Evolutionary conservation across 1,140 invertebrate species (phyloP), one percentile per base, ranked within the genome.

Genomic region (Forficula auricularia): DNA sequence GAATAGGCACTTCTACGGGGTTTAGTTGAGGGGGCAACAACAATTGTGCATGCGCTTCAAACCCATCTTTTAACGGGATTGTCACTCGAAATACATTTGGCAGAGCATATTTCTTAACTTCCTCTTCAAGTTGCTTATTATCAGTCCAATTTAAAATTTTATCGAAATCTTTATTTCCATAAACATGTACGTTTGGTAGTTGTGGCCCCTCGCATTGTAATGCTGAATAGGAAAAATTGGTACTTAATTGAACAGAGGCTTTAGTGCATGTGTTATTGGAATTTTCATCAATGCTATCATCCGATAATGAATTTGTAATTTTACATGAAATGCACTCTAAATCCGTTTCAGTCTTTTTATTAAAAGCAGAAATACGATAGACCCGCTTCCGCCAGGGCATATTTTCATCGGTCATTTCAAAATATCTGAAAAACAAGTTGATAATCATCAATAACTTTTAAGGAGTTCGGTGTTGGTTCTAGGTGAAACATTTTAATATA

Each of bases 371-470:
- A 3, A 27, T 42, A 37, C 14, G 7, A 31, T 15, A 34, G 19
- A n/a, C 19, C n/a, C 15, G 10, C 12, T 19, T 6, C 8, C 22
- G 22, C 22, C 22, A 27, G 22, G 62, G 57, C 43, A 61, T 58
- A 4, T 54, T 57, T 14, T 47, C 49, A 15, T 53, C 50, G 7
- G 66, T 66, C 0, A 57, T 60, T 14, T 56, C 55, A 49, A 59
- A 68, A 51, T 65, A 70, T 9, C 66, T 69, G 10, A 6, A 27
- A 27, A n/a, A n/a, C n/a, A n/a, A n/a, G n/a, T n/a, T 37, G 35
- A n/a, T n/a, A n/a, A n/a, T n/a, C n/a, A n/a, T n/a, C n/a, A n/a
- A n/a, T n/a, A n/a, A n/a, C n/a, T n/a, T n/a, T n/a, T n/a, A n/a
- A n/a, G n/a, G n/a, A n/a, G n/a, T n/a, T n/a, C n/a, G n/a, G n/a